Evolutionary conservation across 37 sponge, comb jelly and placozoan genomes (phyloP).

Genomic region (Hexactinellida sp.): DNA sequence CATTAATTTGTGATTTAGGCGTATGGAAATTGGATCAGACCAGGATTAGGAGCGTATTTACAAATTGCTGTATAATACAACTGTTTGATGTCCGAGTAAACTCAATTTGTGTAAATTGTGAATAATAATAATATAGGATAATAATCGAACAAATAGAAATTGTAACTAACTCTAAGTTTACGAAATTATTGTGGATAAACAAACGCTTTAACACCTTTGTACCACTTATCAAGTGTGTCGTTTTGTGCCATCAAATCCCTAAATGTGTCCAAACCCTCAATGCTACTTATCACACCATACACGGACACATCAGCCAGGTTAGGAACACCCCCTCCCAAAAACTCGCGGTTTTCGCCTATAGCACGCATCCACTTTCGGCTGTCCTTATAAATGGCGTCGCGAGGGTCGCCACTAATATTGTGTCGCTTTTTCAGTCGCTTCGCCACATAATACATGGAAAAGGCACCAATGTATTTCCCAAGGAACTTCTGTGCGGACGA

Average conservation of each 20-base stretch:
- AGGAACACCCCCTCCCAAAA: conserved; percentile 74
- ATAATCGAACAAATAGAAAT: background rate
- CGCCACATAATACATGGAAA: conserved; percentile 63
- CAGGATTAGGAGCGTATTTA: too few relatives aligned
- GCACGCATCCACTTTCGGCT: conserved; percentile 54
- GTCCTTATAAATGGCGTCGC: conserved; percentile 46
- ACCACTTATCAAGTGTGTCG: conserved; percentile 47
- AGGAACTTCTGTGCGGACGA: conserved; percentile 37
- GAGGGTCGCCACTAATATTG: conserved; percentile 49
- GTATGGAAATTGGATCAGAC: too few relatives aligned
- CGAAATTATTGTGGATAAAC: background rate
- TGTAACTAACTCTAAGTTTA: too few relatives aligned
- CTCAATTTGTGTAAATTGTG: background rate
- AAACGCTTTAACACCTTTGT: conserved; percentile 25
- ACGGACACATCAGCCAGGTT: conserved; percentile 88
- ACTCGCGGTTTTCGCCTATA: conserved; percentile 39
- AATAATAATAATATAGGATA: background rate
- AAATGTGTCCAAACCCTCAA: conserved; percentile 69
- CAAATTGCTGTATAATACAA: too few relatives aligned
- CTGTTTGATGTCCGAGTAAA: too few relatives aligned
- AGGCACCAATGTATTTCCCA: conserved; percentile 65
- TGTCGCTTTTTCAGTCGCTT: conserved; percentile 61
- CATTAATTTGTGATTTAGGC: too few relatives aligned
- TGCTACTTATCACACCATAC: conserved; percentile 63
- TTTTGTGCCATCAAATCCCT: conserved; percentile 47